phyloP scores from a whole-genome alignment of 2,113 vertebrate genomes.

The Pseudorhombus dupliciocellatus region DNA sequence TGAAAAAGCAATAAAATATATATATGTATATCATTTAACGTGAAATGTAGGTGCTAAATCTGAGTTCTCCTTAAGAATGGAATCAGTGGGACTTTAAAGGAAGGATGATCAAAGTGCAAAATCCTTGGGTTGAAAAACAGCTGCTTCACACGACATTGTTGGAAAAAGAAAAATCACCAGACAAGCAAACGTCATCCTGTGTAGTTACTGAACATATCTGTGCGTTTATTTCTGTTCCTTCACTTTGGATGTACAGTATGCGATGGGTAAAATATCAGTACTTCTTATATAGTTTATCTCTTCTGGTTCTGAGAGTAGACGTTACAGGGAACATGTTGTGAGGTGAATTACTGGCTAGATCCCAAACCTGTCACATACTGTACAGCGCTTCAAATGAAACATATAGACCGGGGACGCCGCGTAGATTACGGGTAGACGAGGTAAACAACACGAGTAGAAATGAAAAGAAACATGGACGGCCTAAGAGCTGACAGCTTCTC shows the following conservation, averaged over 20 bases:
- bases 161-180: constrained; percentile 49
- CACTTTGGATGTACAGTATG: constrained; percentile 67
- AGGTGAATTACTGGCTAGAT: constrained; percentile 72
- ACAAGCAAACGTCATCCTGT: constrained; percentile 45
- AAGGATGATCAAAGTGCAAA: constrained; percentile 9
- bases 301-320: constrained; percentile 62
- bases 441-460: constrained; percentile 73
- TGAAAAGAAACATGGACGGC: constrained; percentile 41
- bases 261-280: constrained; percentile 52
- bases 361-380: constrained; percentile 75
- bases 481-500: constrained; percentile 71
- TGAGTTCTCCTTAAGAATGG: constrained; percentile 8
- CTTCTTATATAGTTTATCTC: constrained; percentile 58
- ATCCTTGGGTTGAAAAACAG: constrained; percentile 32
- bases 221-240: constrained; percentile 19
- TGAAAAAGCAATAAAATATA: constrained; percentile 39
- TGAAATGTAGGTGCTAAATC: constrained; percentile 43
- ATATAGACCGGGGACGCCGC: constrained; percentile 87
- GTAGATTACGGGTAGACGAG: constrained; percentile 98
- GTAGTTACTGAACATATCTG: constrained; percentile 56
- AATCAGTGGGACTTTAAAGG: constrained; percentile 17
- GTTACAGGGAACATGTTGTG: constrained; percentile 64
- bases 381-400: constrained; percentile 52
- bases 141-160: constrained; percentile 47
- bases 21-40: constrained; percentile 21